Evolutionary conservation across 1,140 invertebrate genomes (phyloP).

Genomic region (Anastatus disparis): DNA sequence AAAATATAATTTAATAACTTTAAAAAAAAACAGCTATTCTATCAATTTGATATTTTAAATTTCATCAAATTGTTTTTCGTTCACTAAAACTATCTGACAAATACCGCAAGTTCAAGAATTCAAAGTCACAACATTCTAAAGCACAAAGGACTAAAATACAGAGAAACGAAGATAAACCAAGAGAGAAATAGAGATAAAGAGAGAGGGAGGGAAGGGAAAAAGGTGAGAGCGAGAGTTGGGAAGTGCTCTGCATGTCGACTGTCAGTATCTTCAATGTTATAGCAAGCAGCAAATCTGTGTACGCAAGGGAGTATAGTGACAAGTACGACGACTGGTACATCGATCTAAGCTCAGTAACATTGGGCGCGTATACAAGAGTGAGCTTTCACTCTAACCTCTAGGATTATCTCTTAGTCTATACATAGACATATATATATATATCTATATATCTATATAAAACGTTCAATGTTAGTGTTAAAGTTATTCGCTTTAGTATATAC

Average conservation of each 20-base stretch:
- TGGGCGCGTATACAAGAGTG: background rate
- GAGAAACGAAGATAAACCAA: too few relatives aligned
- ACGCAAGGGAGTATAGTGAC: background rate
- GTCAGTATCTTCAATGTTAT: background rate
- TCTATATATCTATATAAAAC: background rate
- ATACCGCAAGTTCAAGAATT: too few relatives aligned
- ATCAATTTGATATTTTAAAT: too few relatives aligned
- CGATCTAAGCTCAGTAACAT: background rate
- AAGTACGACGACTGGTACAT: background rate
- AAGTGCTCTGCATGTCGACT: background rate
- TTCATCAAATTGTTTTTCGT: too few relatives aligned
- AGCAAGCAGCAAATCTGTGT: background rate
- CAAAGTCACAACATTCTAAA: too few relatives aligned
- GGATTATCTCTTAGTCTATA: constrained; percentile 8
- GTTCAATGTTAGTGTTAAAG: too few relatives aligned
- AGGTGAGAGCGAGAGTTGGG: background rate
- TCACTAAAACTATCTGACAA: too few relatives aligned
- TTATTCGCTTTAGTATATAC: too few relatives aligned
- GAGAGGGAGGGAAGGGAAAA: background rate
- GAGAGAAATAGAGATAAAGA: too few relatives aligned
- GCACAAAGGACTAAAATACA: background rate
- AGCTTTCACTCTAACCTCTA: background rate
- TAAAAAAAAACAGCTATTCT: too few relatives aligned
- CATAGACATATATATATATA: background rate
- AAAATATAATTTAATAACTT: too few relatives aligned